Conservation (phyloP, 2,888 invertebrate genomes). For the Aphodius granarius region DNA sequence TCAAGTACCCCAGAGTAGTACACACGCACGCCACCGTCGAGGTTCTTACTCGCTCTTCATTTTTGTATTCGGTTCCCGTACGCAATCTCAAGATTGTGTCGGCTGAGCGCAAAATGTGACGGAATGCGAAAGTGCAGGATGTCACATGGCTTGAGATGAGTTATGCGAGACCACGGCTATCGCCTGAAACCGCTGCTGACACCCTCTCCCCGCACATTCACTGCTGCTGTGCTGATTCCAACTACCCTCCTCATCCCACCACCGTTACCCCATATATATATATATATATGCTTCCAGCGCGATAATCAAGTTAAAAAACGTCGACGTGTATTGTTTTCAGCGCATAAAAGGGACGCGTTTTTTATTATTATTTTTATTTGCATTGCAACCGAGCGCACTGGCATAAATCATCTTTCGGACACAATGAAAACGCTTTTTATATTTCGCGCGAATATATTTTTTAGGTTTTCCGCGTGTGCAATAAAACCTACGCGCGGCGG, state of each 20-base stretch:
- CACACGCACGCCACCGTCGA: not conserved
- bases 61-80: not conserved
- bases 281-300: not conserved
- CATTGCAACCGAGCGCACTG: not conserved
- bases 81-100: not conserved
- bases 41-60: not conserved
- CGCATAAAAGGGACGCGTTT: not conserved
- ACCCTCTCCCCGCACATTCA: slow-evolving; percentile 34
- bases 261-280: not conserved
- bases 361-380: not conserved
- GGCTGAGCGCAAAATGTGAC: slow-evolving; percentile 31
- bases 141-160: slow-evolving; percentile 38
- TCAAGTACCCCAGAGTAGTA: not conserved
- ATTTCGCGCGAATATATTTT: slow-evolving; percentile 24
- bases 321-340: not conserved
- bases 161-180: slow-evolving; percentile 44
- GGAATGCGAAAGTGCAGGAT: slow-evolving; percentile 29
- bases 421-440: slow-evolving; percentile 30
- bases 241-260: not conserved
- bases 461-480: not conserved
- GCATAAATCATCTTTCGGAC: slow-evolving; percentile 30
- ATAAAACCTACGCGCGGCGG: not conserved
- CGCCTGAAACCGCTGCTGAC: slow-evolving; percentile 34
- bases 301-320: slow-evolving; percentile 7
- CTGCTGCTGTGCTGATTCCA: not conserved